Base-by-base conservation (phyloP, 2,797 vertebrate genomes). In the Hoplostethus mediterraneus region DNA sequence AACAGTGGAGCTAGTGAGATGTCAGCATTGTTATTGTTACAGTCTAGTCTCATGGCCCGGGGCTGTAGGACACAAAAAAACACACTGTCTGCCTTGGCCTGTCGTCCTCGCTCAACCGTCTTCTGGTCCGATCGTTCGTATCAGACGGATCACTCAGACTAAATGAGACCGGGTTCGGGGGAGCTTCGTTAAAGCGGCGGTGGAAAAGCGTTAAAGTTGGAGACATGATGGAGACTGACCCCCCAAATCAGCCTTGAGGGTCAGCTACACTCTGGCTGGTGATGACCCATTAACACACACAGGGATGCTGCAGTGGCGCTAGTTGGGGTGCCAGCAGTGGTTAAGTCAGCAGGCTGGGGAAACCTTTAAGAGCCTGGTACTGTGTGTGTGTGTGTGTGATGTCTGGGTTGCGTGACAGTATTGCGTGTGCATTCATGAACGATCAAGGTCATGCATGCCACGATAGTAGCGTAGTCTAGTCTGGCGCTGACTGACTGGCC, bases 31-130 rank as follows among this genome's bases (percentile, higher is more conserved):
- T 91, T 90, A 89, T 91, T 91, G 89, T 89, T 90, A 74, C 83
- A 88, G 90, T 93, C 89, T 90, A 87, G 91, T 85, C 92, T 90
- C 45, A 53, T 86, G 85, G 88, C 92, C 90, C 2, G 81, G 83
- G 90, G 92, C 92, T 92, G 75, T 91, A 88, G 92, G 90, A 89
- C 92, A 92, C 88, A 88, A 86, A 90, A 90, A 21, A 21, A 87
- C 83, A 90, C 89, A 86, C 87, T 88, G 86, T 91, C 89, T 92
- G 90, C 87, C 82, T 80, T 79, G 67, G 71, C 70, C 73, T 56
- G 74, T 87, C 88, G 78, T 80, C 85, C 71, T 80, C n/a, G 36
- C 72, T 82, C 66, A 73, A 55, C 33, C 42, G 84, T 86, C 86
- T 85, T 90, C 85, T 84, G 81, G 88, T 87, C 88, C 79, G 78